Conservation (phyloP, 23 tunicate species). For the Ciona savignyi region DNA sequence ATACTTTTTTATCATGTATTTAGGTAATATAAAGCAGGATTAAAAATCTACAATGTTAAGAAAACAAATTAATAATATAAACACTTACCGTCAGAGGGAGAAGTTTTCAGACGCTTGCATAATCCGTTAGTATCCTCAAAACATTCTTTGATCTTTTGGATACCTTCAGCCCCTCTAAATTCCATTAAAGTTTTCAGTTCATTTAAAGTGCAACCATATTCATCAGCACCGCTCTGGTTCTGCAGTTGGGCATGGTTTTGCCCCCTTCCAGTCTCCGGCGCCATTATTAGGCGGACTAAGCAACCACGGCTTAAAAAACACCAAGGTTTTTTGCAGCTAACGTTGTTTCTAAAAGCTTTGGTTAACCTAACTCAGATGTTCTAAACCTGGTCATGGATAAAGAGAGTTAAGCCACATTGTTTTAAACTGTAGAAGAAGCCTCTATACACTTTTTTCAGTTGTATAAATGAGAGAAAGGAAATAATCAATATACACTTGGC, state of each 20-base stretch:
- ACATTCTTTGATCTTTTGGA: slow-evolving; percentile 19
- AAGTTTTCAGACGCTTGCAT: slow-evolving; percentile 55
- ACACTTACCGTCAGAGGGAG: slow-evolving; percentile 60
- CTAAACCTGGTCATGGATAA: too few species aligned
- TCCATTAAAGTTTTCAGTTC: slow-evolving; percentile 78
- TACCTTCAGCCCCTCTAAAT: slow-evolving; percentile 41
- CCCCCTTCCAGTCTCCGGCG: slow-evolving; percentile 16
- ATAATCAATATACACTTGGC: too few species aligned
- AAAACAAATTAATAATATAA: not conserved
- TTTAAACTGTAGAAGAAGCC: too few species aligned
- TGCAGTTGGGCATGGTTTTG: slow-evolving; percentile 45
- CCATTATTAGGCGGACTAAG: slow-evolving; percentile 12
- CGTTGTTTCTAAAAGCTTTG: too few species aligned
- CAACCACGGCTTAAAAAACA: too few species aligned
- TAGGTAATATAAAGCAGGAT: too few species aligned
- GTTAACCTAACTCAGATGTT: too few species aligned
- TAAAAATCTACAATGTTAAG: not conserved
- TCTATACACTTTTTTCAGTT: too few species aligned
- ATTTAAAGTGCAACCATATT: slow-evolving; percentile 24
- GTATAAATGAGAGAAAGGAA: too few species aligned
- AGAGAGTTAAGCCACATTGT: too few species aligned
- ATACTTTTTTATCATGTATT: not conserved
- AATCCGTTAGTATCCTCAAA: slow-evolving; percentile 54
- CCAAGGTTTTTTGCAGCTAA: too few species aligned
- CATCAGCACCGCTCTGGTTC: slow-evolving; percentile 6